Conservation (phyloP, 2,888 invertebrate species). For the Candidula unifasciata region DNA sequence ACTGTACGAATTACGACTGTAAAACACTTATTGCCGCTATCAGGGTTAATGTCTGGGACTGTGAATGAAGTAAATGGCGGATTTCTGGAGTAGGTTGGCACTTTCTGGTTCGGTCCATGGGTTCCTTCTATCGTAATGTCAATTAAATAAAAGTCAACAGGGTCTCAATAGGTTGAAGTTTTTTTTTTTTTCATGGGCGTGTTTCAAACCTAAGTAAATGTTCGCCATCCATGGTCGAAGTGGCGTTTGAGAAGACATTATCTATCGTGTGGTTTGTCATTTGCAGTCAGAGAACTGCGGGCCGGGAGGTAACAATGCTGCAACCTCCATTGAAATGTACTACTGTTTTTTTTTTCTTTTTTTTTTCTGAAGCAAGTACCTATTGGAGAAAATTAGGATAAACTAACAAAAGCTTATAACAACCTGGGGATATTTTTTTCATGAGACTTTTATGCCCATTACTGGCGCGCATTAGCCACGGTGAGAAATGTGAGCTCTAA, state of each 20-base stretch:
- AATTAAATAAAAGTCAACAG: constrained; percentile 2
- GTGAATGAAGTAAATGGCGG: constrained; percentile 7
- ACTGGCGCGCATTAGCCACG: too few relatives aligned
- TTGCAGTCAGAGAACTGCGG: background rate
- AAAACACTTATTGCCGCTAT: background rate
- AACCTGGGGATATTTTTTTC: too few relatives aligned
- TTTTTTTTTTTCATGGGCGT: background rate
- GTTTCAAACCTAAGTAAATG: background rate
- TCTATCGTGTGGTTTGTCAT: constrained; percentile 1
- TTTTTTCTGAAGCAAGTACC: too few relatives aligned
- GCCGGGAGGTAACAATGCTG: too few relatives aligned
- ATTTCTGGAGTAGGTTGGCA: background rate
- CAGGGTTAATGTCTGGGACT: background rate
- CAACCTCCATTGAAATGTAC: too few relatives aligned
- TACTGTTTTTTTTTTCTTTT: too few relatives aligned
- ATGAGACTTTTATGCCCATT: too few relatives aligned
- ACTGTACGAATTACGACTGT: constrained; percentile 3
- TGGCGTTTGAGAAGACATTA: background rate
- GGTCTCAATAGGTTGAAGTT: too few relatives aligned
- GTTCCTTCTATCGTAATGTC: background rate
- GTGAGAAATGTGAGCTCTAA: too few relatives aligned
- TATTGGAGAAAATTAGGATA: too few relatives aligned
- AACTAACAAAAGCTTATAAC: too few relatives aligned
- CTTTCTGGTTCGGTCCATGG: background rate
- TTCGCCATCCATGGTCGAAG: background rate